These are phyloP conservation scores for Bombus waltoni DNA, from an alignment of 1,140 invertebrate genomes.

Conservation along the genomic window DNA sequence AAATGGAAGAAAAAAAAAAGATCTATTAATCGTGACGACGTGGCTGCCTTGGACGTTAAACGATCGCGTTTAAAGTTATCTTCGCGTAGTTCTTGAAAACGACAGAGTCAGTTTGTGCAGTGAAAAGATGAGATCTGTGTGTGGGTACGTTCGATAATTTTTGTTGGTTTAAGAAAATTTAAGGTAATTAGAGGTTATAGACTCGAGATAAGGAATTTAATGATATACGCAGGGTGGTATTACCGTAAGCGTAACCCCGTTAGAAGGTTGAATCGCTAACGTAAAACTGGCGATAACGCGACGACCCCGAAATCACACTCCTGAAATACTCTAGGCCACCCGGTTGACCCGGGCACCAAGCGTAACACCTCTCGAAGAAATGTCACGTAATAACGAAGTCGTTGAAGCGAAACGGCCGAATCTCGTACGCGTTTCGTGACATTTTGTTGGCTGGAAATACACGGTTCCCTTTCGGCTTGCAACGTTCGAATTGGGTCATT, in stretches of 20 bases:
- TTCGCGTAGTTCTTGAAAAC: too few relatives aligned
- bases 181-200: not conserved
- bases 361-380: not conserved
- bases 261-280: not conserved
- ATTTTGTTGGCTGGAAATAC: constrained; percentile 11
- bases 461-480: not conserved
- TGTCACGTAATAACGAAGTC: constrained; percentile 36
- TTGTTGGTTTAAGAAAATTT: not conserved
- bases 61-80: too few relatives aligned
- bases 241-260: not conserved
- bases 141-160: not conserved
- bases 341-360: not conserved
- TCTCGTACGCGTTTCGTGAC: constrained; percentile 9
- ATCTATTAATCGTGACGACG: too few relatives aligned
- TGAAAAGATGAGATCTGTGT: not conserved
- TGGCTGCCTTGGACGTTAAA: too few relatives aligned
- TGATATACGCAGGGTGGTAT: not conserved
- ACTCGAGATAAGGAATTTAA: not conserved
- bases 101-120: not conserved
- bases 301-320: not conserved
- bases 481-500: constrained; percentile 7
- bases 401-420: not conserved
- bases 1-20: too few relatives aligned
- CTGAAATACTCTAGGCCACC: not conserved
- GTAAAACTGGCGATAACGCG: not conserved